Percentiles rank a stretch among this genome's conserved stretches.
phyloP scores from a whole-genome alignment of 1,140 invertebrate species.

The roundworm (Caenorhabditis elegans) region WBcel235 BX284603.4:6598001-6598500 shows the following conservation, averaged over 20 bases:
- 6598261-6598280: not conserved
- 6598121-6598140: not conserved
- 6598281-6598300: not conserved
- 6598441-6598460: not conserved
- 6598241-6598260: not conserved
- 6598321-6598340: not conserved
- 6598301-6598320: not conserved
- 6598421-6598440: not conserved
- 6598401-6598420: slow-evolving; percentile 1
- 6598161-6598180: not conserved
- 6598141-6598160: not conserved
- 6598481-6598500: not conserved
- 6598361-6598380: not conserved
- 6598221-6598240: not conserved
- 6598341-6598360: not conserved
- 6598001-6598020: not conserved
- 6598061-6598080: too few relatives aligned
- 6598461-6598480: not conserved
- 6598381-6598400: not conserved
- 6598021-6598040: too few relatives aligned
- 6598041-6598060: too few relatives aligned
- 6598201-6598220: not conserved
- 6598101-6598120: too few relatives aligned
- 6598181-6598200: not conserved
- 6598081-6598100: too few relatives aligned